phyloP scores from a whole-genome alignment of 1,140 invertebrate species.

The Ectropis grisescens region DNA sequence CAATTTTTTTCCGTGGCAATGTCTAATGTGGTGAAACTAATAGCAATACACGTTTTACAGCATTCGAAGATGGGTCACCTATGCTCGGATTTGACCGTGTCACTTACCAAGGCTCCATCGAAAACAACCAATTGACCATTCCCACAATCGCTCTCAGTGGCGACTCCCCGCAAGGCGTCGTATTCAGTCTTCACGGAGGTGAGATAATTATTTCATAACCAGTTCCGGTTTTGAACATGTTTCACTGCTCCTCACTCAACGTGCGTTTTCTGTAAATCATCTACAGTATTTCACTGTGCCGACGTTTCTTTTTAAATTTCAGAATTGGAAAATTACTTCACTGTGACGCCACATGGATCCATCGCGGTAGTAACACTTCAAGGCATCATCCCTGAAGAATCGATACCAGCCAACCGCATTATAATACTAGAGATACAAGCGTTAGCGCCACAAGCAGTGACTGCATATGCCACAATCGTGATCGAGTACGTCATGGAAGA shows the following conservation, averaged over 20 bases:
- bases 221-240: too few species aligned
- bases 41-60: too few species aligned
- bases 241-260: too few species aligned
- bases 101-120: constrained; percentile 19
- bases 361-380: constrained; percentile 7
- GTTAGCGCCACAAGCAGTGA: constrained; percentile 8
- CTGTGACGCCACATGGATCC: constrained; percentile 1
- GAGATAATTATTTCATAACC: too few species aligned
- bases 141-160: constrained; percentile 14
- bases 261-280: too few species aligned
- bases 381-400: constrained; percentile 12
- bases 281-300: too few species aligned
- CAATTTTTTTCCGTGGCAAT: too few species aligned
- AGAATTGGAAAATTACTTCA: constrained; percentile 14
- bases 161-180: constrained; percentile 13
- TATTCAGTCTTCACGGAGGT: constrained; percentile 21
- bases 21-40: too few species aligned
- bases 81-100: constrained; percentile 19
- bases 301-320: constrained; percentile 8
- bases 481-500: constrained; percentile 7
- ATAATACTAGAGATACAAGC: constrained; percentile 22
- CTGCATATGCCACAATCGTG: constrained; percentile 17
- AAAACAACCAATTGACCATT: constrained; percentile 8
- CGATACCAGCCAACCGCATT: constrained; percentile 14
- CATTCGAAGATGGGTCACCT: too few species aligned